Base-by-base conservation (phyloP, 2,113 vertebrate species). In the Cynopterus brachyotis region DNA sequence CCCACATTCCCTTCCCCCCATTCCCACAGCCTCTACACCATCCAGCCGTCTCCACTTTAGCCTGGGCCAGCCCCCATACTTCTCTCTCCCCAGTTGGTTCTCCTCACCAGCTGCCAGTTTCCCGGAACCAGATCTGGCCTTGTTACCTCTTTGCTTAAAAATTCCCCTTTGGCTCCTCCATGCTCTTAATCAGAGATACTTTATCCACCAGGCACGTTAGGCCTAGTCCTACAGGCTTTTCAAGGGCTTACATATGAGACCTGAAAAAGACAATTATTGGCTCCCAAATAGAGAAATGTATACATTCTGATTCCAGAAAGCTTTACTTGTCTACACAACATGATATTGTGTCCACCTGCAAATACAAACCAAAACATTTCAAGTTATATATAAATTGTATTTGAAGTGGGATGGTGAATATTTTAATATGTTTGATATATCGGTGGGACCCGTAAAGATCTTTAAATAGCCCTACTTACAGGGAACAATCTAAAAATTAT, bases 301-400 rank as follows among this genome's bases (percentile, higher is more conserved):
- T 53, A 91, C 67, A 96, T 73, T 93, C 80, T 96, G 84, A 79
- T 66, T 91, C 89, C 60, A 79, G 67, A 82, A 91, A 47, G 5
- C 55, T 89, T 86, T 82, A 47, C 12, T 60, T 82, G 26, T 81
- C 73, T 85, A 47, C 50, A 94, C 88, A 89, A 89, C 32, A 19
- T 89, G 76, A 79, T 19, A 60, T n/a, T 45, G 50, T 79, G 64
- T 57, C 67, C 84, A 35, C 40, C 50, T 88, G 72, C 57, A 93
- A 81, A 55, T 72, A 81, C 55, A 66, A 94, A 72, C 70, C 73
- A 93, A 97, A 75, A 78, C 24, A 26, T 92, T 73, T 79, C n/a
- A 94, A 75, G 47, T 92, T 79, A 76, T 32, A 59, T 80, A 57
- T 86, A 60, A 96, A 62, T 91, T 85, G 67, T 62, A 79, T 73